Evolutionary conservation across 2,113 vertebrate species (phyloP), one percentile per base, ranked within the genome.

Genomic region (Carettochelys insculpta): DNA sequence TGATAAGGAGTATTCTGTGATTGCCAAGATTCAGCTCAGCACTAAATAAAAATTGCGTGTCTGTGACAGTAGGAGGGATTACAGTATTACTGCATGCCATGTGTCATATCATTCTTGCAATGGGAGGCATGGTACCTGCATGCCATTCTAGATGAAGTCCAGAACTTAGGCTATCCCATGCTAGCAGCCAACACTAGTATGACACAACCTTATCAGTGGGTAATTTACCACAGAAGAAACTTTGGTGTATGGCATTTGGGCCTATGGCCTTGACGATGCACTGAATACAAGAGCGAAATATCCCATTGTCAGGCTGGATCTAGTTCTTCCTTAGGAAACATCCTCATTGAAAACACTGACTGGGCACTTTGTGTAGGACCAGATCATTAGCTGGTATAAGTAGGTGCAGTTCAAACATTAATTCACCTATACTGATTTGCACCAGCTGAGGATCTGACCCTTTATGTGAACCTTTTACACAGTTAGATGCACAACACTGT

Each of bases 231-330:
- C 31, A 51, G 25, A 12, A 56, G n/a, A 38, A 93, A 85, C 77
- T 65, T 53, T 53, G 77, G 7, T 47, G 27, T 1, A 0, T 68
- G 17, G 25, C 76, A 53, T 34, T 14, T 0, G 0, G 50, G 65
- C 31, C 77, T 65, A 12, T 52, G 89, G 68, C 24, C 22, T 6
- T 41, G 52, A 45, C 38, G 78, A 50, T 58, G 5, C n/a, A 45
- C 22, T 43, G 38, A 71, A 71, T 25, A 38, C 38, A 41, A 25
- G 10, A 41, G 41, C 24, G 38, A 22, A 71, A 43, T 25, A 43
- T 43, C 22, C n/a, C 68, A 11, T 71, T 43, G 38, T 38, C 52
- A 24, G 25, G 75, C 34, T 94, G 4, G 82, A 29, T 16, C 34
- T 16, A 50, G 9, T 11, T 76, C 47, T 54, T 29, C 43, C 61